phyloP scores from a whole-genome alignment of 1,140 invertebrate genomes.

The Drosophila novamexicana region DNA sequence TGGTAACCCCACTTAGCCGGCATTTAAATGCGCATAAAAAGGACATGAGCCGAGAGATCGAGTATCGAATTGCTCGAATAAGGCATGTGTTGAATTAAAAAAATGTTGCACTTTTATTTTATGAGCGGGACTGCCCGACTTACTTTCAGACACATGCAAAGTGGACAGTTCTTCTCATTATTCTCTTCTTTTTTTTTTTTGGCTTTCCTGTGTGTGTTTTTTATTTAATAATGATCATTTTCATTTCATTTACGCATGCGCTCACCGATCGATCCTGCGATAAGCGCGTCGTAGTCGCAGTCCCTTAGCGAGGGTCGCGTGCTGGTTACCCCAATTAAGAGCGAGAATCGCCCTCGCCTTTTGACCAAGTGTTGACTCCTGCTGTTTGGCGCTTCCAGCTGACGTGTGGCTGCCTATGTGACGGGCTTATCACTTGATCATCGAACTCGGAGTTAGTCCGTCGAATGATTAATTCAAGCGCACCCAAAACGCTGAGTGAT shows the following conservation, averaged over 20 bases:
- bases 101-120: slow-evolving; percentile 76
- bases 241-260: slow-evolving; percentile 80
- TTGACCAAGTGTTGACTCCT: slow-evolving; percentile 72
- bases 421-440: slow-evolving; percentile 69
- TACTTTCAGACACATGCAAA: slow-evolving; percentile 22
- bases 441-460: slow-evolving; percentile 15
- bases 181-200: background rate
- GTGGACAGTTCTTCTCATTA: background rate
- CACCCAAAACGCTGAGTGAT: slow-evolving; percentile 64
- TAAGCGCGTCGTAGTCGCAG: slow-evolving; percentile 49
- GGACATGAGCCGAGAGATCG: slow-evolving; percentile 54
- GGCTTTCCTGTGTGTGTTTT: slow-evolving; percentile 2
- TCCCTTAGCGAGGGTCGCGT: slow-evolving; percentile 36
- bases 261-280: slow-evolving; percentile 63
- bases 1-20: slow-evolving; percentile 67
- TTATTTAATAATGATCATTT: slow-evolving; percentile 81
- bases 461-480: slow-evolving; percentile 63
- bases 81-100: slow-evolving; percentile 78
- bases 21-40: slow-evolving; percentile 58
- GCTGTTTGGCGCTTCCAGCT: slow-evolving; percentile 78
- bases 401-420: slow-evolving; percentile 75
- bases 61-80: slow-evolving; percentile 71
- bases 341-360: slow-evolving; percentile 44
- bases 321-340: slow-evolving; percentile 57
- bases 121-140: slow-evolving; percentile 35